Percentiles rank a stretch among this genome's conserved stretches.
phyloP scores from a whole-genome alignment of 2,797 vertebrate species.

The Epinephelus malabaricus region DNA sequence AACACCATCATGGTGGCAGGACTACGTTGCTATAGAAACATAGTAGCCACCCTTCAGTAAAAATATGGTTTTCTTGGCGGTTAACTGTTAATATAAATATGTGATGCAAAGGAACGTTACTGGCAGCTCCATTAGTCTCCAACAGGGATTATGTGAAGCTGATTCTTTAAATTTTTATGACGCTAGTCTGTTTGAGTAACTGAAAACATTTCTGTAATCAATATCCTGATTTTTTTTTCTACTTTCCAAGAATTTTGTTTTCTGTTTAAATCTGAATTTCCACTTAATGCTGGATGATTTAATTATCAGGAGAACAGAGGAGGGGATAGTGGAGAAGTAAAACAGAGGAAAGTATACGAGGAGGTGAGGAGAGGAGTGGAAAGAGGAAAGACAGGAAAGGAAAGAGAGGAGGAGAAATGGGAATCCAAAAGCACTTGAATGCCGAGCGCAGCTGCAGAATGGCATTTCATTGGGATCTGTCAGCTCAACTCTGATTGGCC shows the following conservation, averaged over 20 bases:
- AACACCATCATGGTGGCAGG: too few relatives aligned
- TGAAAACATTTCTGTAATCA: neutral
- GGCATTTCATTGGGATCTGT: conserved; percentile 87
- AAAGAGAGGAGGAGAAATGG: conserved; percentile 48
- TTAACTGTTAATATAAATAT: neutral
- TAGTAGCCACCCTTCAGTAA: too few relatives aligned
- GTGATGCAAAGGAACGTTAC: neutral
- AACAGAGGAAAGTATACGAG: neutral
- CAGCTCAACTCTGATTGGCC: conserved; percentile 84
- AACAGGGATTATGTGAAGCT: neutral
- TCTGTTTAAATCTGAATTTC: neutral
- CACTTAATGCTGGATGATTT: neutral
- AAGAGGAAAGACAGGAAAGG: conserved; percentile 40
- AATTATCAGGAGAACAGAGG: neutral
- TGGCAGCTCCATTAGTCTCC: neutral
- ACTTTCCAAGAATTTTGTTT: neutral
- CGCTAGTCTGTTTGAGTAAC: neutral
- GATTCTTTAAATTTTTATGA: neutral
- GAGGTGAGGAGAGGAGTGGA: conserved; percentile 11
- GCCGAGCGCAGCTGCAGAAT: conserved; percentile 89
- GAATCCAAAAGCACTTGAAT: conserved; percentile 86
- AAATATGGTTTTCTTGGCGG: too few relatives aligned
- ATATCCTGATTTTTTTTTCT: neutral
- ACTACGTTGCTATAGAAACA: too few relatives aligned
- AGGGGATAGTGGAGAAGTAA: neutral